Percentiles rank a stretch among this genome's conserved stretches.
Evolutionary conservation across 1,140 invertebrate genomes (phyloP).

Genomic region (Saccostrea echinata): DNA sequence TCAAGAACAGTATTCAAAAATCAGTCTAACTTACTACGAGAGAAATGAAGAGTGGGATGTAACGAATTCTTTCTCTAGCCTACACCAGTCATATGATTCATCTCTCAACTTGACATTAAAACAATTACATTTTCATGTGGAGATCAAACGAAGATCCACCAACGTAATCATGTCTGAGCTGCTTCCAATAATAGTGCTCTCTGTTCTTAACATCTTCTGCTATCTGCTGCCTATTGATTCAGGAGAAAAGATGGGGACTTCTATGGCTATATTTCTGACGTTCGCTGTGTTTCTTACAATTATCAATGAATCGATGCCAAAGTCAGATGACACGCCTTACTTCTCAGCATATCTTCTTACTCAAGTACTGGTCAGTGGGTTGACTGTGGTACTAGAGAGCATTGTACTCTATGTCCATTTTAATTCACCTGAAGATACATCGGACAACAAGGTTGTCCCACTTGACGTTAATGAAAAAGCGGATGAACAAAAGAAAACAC

Average conservation of each 20-base stretch:
- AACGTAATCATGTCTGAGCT: background rate
- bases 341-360: background rate
- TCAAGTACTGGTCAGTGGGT: background rate
- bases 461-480: background rate
- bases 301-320: slow-evolving; percentile 55
- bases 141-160: slow-evolving; percentile 38
- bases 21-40: slow-evolving; percentile 4
- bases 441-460: background rate
- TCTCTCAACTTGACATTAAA: background rate
- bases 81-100: background rate
- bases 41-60: slow-evolving; percentile 40
- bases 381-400: background rate
- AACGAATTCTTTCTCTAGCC: background rate
- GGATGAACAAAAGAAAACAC: background rate
- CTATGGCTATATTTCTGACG: slow-evolving; percentile 57
- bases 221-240: slow-evolving; percentile 56
- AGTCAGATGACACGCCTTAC: slow-evolving; percentile 7
- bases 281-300: slow-evolving; percentile 58
- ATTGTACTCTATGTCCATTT: background rate
- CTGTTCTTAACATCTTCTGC: slow-evolving; percentile 52
- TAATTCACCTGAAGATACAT: background rate
- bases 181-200: slow-evolving; percentile 33
- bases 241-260: slow-evolving; percentile 58
- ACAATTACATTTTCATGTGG: slow-evolving; percentile 29
- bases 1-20: background rate